phyloP scores from a whole-genome alignment of 2,797 vertebrate species.

The Gallinago nigripennis region DNA sequence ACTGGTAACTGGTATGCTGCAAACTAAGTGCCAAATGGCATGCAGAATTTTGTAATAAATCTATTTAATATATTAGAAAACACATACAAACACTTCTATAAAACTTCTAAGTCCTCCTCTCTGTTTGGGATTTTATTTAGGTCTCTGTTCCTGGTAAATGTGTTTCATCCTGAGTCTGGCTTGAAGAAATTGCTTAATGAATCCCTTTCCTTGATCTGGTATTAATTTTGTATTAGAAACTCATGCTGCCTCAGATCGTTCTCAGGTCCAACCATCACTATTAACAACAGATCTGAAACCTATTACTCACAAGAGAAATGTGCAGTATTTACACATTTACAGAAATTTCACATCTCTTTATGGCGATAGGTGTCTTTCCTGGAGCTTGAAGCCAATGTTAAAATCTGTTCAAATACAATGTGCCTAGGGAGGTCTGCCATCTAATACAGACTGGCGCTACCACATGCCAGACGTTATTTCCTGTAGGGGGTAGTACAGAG shows the following conservation, averaged over 20 bases:
- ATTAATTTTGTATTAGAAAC: neutral
- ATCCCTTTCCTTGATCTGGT: neutral
- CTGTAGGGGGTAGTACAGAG: neutral
- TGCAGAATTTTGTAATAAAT: neutral
- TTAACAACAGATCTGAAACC: neutral
- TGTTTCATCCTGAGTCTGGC: neutral
- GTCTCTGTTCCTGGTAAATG: neutral
- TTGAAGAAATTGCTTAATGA: constrained; percentile 15
- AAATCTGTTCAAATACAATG: neutral
- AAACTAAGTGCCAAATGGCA: neutral
- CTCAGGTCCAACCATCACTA: neutral
- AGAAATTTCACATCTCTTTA: neutral
- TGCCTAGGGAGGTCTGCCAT: neutral
- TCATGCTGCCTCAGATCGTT: neutral
- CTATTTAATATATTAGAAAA: neutral
- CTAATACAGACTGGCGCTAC: neutral
- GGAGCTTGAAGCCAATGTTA: neutral
- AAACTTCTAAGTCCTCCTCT: neutral
- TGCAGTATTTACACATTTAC: neutral
- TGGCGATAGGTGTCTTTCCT: neutral
- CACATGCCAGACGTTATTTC: constrained; percentile 38
- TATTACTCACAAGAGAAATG: neutral
- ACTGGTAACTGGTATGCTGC: neutral
- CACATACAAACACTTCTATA: neutral
- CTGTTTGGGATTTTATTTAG: neutral